These are phyloP conservation scores for Archips crataeganus DNA, from an alignment of 2,888 invertebrate species.

Conservation along the genomic window DNA sequence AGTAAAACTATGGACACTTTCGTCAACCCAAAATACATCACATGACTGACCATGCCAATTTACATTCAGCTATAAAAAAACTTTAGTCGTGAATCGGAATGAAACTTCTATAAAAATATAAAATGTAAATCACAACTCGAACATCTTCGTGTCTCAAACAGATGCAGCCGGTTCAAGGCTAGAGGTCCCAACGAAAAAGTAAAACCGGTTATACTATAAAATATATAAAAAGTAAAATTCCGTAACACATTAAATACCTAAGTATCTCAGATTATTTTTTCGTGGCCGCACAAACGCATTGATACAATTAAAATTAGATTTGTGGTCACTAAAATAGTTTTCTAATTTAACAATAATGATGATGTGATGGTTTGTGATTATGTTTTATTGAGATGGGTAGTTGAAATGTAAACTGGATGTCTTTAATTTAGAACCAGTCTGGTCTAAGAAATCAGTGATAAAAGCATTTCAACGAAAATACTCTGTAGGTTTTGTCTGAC, in stretches of 20 bases:
- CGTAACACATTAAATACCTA: conserved; percentile 3
- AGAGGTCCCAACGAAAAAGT: background rate
- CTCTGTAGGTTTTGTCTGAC: too few species aligned
- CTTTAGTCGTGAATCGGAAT: background rate
- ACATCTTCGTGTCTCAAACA: background rate
- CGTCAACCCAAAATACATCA: too few species aligned
- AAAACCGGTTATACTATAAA: conserved; percentile 11
- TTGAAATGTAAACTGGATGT: too few species aligned
- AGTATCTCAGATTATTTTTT: background rate
- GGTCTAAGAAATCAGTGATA: too few species aligned
- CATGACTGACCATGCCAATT: too few species aligned
- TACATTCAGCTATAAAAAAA: background rate
- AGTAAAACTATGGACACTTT: too few species aligned
- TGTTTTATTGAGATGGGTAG: too few species aligned
- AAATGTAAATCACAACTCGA: conserved; percentile 8
- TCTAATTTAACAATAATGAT: background rate
- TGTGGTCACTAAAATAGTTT: background rate
- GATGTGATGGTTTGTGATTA: too few species aligned
- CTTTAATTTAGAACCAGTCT: too few species aligned
- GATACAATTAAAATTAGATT: conserved; percentile 5
- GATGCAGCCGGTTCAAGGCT: background rate
- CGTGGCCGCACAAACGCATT: background rate
- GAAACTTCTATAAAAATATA: background rate
- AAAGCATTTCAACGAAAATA: too few species aligned
- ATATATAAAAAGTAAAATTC: conserved; percentile 18